Base-by-base conservation (phyloP, 2,797 vertebrate genomes). In the Sorex maritimensis region DNA sequence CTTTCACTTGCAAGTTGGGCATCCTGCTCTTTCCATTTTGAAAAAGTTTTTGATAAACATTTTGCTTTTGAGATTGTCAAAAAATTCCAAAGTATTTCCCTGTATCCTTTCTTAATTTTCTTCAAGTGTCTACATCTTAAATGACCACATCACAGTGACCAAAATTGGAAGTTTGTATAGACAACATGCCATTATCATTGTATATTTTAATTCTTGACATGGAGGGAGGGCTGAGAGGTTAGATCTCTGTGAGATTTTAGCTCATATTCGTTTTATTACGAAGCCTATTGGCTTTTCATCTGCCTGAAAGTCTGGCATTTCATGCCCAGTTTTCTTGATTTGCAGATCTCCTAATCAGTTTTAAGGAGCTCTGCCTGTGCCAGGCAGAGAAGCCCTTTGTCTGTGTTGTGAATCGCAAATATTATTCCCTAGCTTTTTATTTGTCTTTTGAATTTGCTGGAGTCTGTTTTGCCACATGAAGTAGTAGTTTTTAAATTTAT, bases 151-250 rank as follows among this genome's bases (percentile, higher is more conserved):
- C 15, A 23, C 61, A 75, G 10, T 21, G 28, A 4, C 30, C 19
- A 63, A 46, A 34, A 3, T 23, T 46, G 52, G 46, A 85, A 14
- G 73, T 28, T 77, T 4, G 24, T 12, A 34, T 28, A 6, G 19
- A 10, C 9, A 2, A 0, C 0, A 4, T n/a, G 6, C 14, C 34
- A 2, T 5, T 15, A 12, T n/a, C n/a, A 28, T 9, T 72, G 24
- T 3, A 17, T 67, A 30, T 58, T 58, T n/a, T 44, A 30, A 21
- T 85, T 30, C 75, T 17, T 63, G 65, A 44, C 7, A 52, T 0
- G 24, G 69, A 77, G 58, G 19, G 55, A 58, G 44, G 44, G 24
- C 63, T 77, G 58, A 23, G 15, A 58, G 52, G 52, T 58, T 6
- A 1, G 26, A 3, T 69, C 58, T 78, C 58, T 8, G 55, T 88